Evolutionary conservation across 2,888 invertebrate species (phyloP), one percentile per base, ranked within the genome.

Genomic region (Agrotis exclamationis): DNA sequence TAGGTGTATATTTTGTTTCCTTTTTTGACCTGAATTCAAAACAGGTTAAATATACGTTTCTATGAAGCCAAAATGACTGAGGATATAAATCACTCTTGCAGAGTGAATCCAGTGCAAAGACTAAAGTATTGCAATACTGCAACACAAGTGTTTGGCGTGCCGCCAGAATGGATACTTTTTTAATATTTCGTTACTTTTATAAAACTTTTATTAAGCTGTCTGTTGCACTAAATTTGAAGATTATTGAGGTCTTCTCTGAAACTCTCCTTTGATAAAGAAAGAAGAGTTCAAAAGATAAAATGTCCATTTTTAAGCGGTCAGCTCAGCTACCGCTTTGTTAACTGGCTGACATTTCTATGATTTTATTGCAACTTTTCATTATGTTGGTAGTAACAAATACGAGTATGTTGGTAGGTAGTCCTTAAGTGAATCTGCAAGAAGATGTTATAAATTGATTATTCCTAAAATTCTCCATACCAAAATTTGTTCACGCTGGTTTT

Each of bases 131-230:
- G 66, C 75, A 84, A 84, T 78, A 71, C 59, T 70, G 62, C 18
- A 56, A 64, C 56, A 58, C 59, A 54, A 75, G 60, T 68, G 66
- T 44, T 64, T 82, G 82, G 82, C 69, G 4, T 16, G 20, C 4
- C 45, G 81, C 82, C 82, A 78, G 24, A 1, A 3, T 5, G 28
- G 24, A 50, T 66, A 80, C 50, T 81, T 84, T 82, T 84, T 84
- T 84, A 84, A 84, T 84, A 83, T 80, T 69, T 69, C 57, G 50
- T 14, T 70, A 66, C 60, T 62, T 63, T 66, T 33, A 22, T 57
- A 66, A n/a, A n/a, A n/a, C n/a, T n/a, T n/a, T n/a, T n/a, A 63
- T 45, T 53, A 51, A 44, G 4, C 47, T 66, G 64, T 24, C 11
- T 53, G 39, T 28, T 53, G 44, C 39, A 53, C 53, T 6, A 57